A percentile compares a stretch with the other conserved stretches of the same genome.
Conservation (phyloP, 2,797 vertebrate species). For the Phoxinus dragarum region DNA sequence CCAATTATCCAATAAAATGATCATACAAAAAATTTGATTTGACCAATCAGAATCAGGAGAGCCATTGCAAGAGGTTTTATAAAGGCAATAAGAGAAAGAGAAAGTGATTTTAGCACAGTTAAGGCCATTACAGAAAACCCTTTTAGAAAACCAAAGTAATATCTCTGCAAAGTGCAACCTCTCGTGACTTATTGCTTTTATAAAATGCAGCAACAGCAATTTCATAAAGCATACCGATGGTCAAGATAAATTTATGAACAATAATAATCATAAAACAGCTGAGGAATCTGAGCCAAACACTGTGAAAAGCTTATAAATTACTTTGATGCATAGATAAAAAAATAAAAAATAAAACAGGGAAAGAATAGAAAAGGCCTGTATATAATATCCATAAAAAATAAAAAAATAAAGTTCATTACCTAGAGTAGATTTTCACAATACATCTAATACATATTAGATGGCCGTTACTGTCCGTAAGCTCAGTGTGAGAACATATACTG, state of each 20-base stretch:
- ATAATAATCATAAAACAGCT: slow-evolving; percentile 14
- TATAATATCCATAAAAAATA: not conserved
- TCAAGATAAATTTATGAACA: slow-evolving; percentile 30
- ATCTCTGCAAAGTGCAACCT: not conserved
- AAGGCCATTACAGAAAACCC: not conserved
- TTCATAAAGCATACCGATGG: not conserved
- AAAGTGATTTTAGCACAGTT: not conserved
- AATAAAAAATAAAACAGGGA: not conserved
- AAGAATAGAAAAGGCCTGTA: not conserved
- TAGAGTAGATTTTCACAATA: slow-evolving; percentile 2
- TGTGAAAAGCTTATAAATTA: not conserved
- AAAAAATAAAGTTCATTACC: not conserved
- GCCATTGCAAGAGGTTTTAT: not conserved
- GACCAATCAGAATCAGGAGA: not conserved
- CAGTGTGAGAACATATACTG: slow-evolving; percentile 39
- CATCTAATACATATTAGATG: not conserved
- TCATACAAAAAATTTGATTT: not conserved
- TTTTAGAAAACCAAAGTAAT: not conserved
- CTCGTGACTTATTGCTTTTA: slow-evolving; percentile 1
- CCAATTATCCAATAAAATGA: not conserved
- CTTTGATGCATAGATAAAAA: not conserved
- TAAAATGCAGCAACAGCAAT: slow-evolving; percentile 15
- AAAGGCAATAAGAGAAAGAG: not conserved
- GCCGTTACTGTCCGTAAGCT: slow-evolving; percentile 15
- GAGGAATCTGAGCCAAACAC: not conserved